Conservation (phyloP, 2,888 invertebrate genomes). For the Tortrix viridana region DNA sequence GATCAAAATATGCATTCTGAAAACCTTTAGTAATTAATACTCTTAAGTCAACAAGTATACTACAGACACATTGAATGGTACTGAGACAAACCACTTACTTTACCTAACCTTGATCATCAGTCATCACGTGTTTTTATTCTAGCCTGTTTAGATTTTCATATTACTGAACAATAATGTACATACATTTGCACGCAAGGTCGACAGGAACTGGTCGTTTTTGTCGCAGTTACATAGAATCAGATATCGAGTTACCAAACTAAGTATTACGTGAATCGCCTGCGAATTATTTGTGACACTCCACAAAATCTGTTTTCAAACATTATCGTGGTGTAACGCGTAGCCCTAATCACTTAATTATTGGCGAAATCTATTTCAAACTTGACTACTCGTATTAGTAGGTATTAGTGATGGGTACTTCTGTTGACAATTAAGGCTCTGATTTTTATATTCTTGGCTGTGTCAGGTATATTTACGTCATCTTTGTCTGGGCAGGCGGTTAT, state of each 20-base stretch:
- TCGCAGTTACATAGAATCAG: slow-evolving; percentile 29
- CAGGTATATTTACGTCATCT: too few species aligned
- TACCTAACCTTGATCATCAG: slow-evolving; percentile 12
- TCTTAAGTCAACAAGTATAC: background rate
- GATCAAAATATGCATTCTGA: too few species aligned
- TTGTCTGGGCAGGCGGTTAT: too few species aligned
- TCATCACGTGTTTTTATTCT: slow-evolving; percentile 10
- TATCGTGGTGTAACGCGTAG: slow-evolving; percentile 1
- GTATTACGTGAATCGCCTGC: background rate
- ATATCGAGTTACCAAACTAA: slow-evolving; percentile 32
- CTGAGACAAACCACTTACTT: background rate
- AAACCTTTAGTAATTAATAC: too few species aligned
- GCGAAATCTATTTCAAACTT: background rate
- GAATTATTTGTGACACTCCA: slow-evolving; percentile 2
- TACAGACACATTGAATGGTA: background rate
- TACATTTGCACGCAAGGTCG: slow-evolving; percentile 31
- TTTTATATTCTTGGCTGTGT: too few species aligned
- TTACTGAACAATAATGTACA: slow-evolving; percentile 22
- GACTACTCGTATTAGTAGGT: background rate
- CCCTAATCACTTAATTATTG: slow-evolving; percentile 7
- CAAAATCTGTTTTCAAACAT: slow-evolving; percentile 18
- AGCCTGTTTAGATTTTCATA: slow-evolving; percentile 27
- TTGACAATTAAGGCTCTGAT: too few species aligned
- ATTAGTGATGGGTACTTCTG: too few species aligned
- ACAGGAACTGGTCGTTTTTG: slow-evolving; percentile 35